Evolutionary conservation across 1,140 invertebrate species (phyloP), one percentile per base, ranked within the genome.

Genomic region (Atopsyche davidsoni): DNA sequence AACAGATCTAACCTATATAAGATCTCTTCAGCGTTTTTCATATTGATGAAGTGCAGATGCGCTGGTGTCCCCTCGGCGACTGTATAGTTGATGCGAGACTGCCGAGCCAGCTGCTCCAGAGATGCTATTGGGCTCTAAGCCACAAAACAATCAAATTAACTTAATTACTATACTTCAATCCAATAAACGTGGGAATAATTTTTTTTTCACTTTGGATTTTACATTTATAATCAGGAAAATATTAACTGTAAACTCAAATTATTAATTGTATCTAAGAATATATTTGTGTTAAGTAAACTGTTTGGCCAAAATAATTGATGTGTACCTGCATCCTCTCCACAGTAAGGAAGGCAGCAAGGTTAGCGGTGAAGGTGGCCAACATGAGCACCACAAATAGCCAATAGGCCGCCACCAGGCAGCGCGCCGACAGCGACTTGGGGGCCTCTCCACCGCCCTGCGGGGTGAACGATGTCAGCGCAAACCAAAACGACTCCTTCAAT

Each of bases 281-380:
- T n/a, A n/a, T n/a, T n/a, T n/a, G n/a, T n/a, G n/a, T n/a, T n/a
- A n/a, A n/a, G n/a, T n/a, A n/a, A n/a, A n/a, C n/a, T n/a, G n/a
- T n/a, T n/a, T n/a, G n/a, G n/a, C n/a, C n/a, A 28, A 28, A 7
- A n/a, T 28, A 28, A 28, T 28, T 28, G 6, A 28, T 36, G 50
- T 22, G 47, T 66, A 86, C 85, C 78, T 92, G 90, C 92, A 95
- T 95, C 64, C 91, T 81, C 70, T 94, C 93, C 2, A 97, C 93
- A 0, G 94, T 98, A 0, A 98, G 77, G 66, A 98, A 96, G 1
- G 94, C 94, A 3, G 95, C 95, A 55, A 98, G 71, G 69, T 98
- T 98, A 3, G 95, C 95, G 0, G 95, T 98, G 67, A 98, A 98
- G 1, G 95, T 94, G 1, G 91, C 89, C 57, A 94, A 64, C 87